These are phyloP conservation scores for Episyrphus balteatus DNA, from an alignment of 1,140 invertebrate genomes.

Conservation along the genomic window DNA sequence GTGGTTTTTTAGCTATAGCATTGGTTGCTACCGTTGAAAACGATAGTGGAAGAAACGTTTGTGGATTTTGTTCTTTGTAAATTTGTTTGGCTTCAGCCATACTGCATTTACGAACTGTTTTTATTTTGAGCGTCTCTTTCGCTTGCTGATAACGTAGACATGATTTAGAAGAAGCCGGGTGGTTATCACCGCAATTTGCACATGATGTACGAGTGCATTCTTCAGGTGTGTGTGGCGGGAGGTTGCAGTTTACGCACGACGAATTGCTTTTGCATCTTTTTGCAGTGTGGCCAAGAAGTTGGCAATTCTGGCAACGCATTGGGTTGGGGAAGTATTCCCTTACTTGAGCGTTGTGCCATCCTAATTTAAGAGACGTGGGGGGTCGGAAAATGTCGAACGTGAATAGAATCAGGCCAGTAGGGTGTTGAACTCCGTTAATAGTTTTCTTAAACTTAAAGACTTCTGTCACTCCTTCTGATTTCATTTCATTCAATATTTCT, in stretches of 20 bases:
- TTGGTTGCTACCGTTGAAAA: too few relatives aligned
- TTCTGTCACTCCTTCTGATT: neutral
- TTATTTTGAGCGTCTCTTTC: too few relatives aligned
- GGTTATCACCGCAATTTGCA: neutral
- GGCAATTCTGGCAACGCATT: neutral
- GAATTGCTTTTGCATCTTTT: conserved; percentile 1
- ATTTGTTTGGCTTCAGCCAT: too few relatives aligned
- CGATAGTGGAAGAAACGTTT: too few relatives aligned
- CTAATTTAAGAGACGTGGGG: too few relatives aligned
- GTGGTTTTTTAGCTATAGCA: too few relatives aligned
- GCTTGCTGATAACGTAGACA: too few relatives aligned
- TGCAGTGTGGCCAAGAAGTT: neutral
- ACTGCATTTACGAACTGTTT: too few relatives aligned
- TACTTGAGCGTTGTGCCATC: neutral
- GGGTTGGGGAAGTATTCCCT: conserved; percentile 1
- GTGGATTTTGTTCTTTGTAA: too few relatives aligned
- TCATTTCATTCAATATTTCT: too few relatives aligned
- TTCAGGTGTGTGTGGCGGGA: neutral
- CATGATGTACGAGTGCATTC: neutral
- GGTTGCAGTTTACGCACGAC: neutral
- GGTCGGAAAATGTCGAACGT: neutral
- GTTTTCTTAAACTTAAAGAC: neutral
- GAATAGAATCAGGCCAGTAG: neutral
- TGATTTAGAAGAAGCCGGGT: neutral
- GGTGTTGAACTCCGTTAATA: neutral